phyloP scores from a whole-genome alignment of 2,797 vertebrate genomes.

The Zalophus californianus region DNA sequence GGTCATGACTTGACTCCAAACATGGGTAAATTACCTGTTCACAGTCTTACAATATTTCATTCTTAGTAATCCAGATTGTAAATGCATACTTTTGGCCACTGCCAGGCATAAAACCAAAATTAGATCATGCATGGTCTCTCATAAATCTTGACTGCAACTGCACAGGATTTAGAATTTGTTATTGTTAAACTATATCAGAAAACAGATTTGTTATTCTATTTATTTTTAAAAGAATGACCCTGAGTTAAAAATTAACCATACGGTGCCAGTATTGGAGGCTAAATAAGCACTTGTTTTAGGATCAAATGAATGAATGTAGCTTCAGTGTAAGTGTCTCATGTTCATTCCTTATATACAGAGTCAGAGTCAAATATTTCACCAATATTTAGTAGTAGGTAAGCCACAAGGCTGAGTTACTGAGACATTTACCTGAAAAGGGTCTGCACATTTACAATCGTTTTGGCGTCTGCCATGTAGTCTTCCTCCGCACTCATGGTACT shows the following conservation, averaged over 20 bases:
- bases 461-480: conserved; percentile 99
- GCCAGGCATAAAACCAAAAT: background rate
- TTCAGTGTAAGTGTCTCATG: background rate
- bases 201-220: background rate
- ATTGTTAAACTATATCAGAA: background rate
- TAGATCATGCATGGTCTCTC: background rate
- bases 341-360: background rate
- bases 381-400: fast-evolving
- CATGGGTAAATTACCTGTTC: background rate
- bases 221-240: background rate
- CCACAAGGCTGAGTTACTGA: fast-evolving
- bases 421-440: conserved; percentile 95
- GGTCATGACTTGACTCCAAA: background rate
- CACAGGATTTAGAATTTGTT: background rate
- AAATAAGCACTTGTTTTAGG: background rate
- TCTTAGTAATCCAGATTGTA: background rate
- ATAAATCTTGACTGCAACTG: background rate
- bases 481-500: conserved; percentile 99
- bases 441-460: conserved; percentile 98
- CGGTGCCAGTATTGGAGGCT: background rate
- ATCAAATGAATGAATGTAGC: background rate
- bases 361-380: background rate
- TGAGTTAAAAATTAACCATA: background rate
- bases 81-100: background rate
- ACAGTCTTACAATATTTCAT: background rate